phyloP scores from a whole-genome alignment of 2,888 invertebrate genomes.

The Blastobasis lacticolella region DNA sequence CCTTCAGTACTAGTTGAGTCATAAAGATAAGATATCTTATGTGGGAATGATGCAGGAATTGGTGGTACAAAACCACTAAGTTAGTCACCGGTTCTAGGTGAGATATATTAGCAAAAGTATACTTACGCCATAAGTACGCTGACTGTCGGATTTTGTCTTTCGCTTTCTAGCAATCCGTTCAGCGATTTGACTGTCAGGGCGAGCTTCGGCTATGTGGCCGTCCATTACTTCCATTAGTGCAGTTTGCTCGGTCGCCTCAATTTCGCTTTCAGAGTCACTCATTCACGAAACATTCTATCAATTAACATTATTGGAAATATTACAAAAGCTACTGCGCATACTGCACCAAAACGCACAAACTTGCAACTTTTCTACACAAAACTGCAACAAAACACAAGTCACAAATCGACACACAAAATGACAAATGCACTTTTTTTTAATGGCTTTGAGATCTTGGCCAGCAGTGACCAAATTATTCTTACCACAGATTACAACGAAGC shows the following conservation, averaged over 20 bases:
- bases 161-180: conserved; percentile 72
- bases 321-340: background rate
- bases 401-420: background rate
- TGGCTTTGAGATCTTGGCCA: too few relatives aligned
- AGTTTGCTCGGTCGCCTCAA: conserved; percentile 82
- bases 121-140: conserved; percentile 71
- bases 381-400: background rate
- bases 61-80: too few relatives aligned
- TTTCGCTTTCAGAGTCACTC: conserved; percentile 63
- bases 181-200: conserved; percentile 70
- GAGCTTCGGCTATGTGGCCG: conserved; percentile 83
- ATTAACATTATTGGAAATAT: conserved; percentile 28
- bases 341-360: too few relatives aligned
- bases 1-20: too few relatives aligned
- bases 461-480: too few relatives aligned
- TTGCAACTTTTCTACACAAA: background rate
- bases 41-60: too few relatives aligned
- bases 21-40: too few relatives aligned
- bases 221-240: conserved; percentile 94
- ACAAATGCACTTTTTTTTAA: background rate
- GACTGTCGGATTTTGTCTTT: conserved; percentile 67
- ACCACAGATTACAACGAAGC: too few relatives aligned
- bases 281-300: conserved; percentile 43
- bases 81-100: too few relatives aligned
- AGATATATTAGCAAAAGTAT: background rate